Conservation (phyloP, 2,797 vertebrate genomes). For the Gallinago solitaria region DNA sequence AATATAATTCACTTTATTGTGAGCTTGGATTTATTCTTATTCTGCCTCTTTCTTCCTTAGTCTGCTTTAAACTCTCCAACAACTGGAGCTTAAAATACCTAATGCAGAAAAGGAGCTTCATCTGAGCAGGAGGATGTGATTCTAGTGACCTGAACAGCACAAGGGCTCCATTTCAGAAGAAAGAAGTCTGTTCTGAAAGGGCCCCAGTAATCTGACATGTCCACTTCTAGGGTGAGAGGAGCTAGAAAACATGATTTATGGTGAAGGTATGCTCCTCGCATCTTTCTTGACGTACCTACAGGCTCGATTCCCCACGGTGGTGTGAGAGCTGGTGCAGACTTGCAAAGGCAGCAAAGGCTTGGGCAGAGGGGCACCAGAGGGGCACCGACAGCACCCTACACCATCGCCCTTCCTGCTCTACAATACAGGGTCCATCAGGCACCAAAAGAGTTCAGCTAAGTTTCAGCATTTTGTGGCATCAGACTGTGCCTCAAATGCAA, state of each 20-base stretch:
- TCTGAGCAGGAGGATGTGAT: fast-evolving
- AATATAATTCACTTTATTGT: neutral
- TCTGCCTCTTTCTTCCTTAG: neutral
- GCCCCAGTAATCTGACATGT: neutral
- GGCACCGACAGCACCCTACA: neutral
- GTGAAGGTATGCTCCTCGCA: neutral
- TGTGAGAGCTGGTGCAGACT: neutral
- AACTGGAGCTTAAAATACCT: neutral
- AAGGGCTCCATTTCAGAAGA: neutral
- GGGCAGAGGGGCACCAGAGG: neutral
- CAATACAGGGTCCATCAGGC: neutral
- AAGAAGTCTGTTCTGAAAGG: neutral
- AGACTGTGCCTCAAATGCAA: neutral
- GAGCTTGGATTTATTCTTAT: neutral
- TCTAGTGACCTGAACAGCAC: neutral
- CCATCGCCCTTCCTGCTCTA: fast-evolving
- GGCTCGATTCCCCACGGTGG: fast-evolving
- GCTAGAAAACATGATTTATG: neutral
- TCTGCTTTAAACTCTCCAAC: neutral
- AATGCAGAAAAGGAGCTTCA: neutral
- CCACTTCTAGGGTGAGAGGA: neutral
- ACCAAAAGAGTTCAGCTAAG: neutral
- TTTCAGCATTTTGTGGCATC: neutral
- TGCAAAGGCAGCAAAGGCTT: neutral
- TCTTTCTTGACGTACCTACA: neutral